Base-by-base conservation (phyloP, 2,113 vertebrate species). In the Cochlearius cochlearius region DNA sequence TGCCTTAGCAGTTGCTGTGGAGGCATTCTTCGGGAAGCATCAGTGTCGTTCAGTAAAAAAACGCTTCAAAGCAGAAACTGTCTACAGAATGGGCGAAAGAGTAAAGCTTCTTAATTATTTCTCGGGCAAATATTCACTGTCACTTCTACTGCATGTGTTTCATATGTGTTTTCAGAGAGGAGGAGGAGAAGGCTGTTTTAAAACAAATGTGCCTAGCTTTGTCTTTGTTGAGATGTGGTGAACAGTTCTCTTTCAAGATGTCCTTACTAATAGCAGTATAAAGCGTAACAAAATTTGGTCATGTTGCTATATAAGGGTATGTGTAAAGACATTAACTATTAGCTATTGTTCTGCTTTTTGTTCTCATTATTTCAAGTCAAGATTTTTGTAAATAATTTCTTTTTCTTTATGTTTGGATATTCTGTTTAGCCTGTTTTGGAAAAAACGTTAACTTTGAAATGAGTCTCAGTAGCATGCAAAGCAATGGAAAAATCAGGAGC, bases 331-430 rank as follows among this genome's bases (percentile, higher is more conserved):
- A 50, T 67, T 79, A 62, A 72, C 30, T 80, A 41, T 80, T 91
- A 85, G 59, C 71, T 72, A 83, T 94, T 95, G 93, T 96, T 95
- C 78, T 94, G 50, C 71, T 56, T 87, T 88, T 85, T 82, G 50
- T 80, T 94, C 91, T 72, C 52, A 38, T 93, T 92, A 63, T 89
- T 87, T 95, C 34, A 59, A 87, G 55, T 50, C 26, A 60, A 60
- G 52, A 27, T 71, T 77, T 90, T 85, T 74, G 52, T 58, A 92
- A 93, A 93, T 81, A 41, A 72, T 75, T 89, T 80, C 4, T 68
- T 86, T 94, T 83, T 38, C 38, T 88, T 73, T 41, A 34, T 82
- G 43, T 75, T 83, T 91, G 63, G 17, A 12, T 93, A 29, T 69
- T 94, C 58, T 73, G 27, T 86, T 76, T 76, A 62, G 67, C 23